Evolutionary conservation across 37 sponge, comb jelly and placozoan genomes (phyloP).

Genomic region (Cladorhizidae sp.): DNA sequence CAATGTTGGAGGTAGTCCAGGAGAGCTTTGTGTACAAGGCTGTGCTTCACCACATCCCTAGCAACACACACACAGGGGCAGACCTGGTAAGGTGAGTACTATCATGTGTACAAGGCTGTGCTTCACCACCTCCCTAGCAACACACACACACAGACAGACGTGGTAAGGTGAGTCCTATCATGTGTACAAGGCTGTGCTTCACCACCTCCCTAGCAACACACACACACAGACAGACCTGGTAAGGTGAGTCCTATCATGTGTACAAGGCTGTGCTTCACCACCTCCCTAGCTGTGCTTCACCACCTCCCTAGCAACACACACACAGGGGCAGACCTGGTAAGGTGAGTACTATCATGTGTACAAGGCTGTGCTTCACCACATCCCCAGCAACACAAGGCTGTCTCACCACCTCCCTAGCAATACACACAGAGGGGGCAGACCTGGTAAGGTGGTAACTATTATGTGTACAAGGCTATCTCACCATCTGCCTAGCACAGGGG

Average conservation of each 20-base stretch:
- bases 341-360: no score
- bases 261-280: no score
- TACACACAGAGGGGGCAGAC: no score
- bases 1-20: constrained; percentile 78
- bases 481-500: no score
- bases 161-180: no score
- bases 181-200: no score
- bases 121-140: neutral
- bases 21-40: constrained; percentile 81
- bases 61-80: neutral
- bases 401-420: neutral
- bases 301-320: constrained; percentile 31
- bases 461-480: no score
- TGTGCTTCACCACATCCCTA: constrained; percentile 73
- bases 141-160: neutral
- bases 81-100: no score
- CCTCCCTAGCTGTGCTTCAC: constrained; percentile 58
- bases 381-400: neutral
- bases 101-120: no score
- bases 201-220: neutral
- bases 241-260: no score
- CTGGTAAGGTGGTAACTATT: no score
- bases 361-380: no score
- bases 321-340: neutral
- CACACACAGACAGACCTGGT: neutral